These are phyloP conservation scores for Eidolon dupreanum DNA, from an alignment of 2,797 vertebrate genomes.

Conservation along the genomic window DNA sequence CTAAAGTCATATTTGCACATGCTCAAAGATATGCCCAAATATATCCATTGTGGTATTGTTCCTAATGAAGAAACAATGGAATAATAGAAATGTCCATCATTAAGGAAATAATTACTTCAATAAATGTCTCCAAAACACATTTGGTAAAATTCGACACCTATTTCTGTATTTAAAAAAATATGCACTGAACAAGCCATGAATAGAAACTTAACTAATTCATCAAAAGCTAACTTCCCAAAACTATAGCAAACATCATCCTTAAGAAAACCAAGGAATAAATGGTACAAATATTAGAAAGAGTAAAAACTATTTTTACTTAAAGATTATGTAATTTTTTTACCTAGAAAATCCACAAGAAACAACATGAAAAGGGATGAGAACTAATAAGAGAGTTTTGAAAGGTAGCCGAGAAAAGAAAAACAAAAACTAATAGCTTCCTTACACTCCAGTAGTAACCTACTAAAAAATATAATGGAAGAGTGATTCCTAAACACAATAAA, in stretches of 20 bases:
- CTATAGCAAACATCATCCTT: background rate
- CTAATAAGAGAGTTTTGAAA: background rate
- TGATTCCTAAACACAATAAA: background rate
- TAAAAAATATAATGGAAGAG: background rate
- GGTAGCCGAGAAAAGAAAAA: conserved; percentile 2
- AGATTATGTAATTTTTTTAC: conserved; percentile 17
- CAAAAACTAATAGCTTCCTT: background rate
- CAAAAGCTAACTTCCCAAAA: background rate
- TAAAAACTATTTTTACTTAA: background rate
- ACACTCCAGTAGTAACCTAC: background rate
- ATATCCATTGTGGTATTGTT: background rate
- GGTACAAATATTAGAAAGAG: background rate
- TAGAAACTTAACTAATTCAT: background rate
- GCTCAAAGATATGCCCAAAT: background rate
- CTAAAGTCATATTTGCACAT: background rate
- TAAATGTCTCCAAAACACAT: background rate
- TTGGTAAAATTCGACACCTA: background rate
- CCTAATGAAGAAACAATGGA: background rate
- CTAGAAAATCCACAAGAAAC: background rate
- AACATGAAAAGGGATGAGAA: background rate
- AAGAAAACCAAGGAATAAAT: conserved; percentile 18
- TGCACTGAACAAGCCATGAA: background rate
- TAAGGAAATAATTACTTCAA: background rate
- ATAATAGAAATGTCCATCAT: background rate
- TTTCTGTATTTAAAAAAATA: background rate